Evolutionary conservation across 2,888 invertebrate genomes (phyloP).

Genomic region (Subacronicta megacephala): DNA sequence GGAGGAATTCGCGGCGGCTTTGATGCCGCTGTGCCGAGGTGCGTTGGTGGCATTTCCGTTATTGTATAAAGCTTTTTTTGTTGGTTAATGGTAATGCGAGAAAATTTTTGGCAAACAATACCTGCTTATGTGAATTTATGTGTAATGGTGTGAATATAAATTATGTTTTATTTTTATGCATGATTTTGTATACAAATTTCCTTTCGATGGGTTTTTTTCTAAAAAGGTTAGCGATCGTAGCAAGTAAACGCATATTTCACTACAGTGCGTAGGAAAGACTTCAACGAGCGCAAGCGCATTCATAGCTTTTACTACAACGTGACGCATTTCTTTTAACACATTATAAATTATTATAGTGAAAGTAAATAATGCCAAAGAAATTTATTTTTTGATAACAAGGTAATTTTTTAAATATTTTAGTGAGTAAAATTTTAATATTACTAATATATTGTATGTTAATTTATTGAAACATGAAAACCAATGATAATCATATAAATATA

Average conservation of each 20-base stretch:
- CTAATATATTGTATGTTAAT: too few species aligned
- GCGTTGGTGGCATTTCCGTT: slow-evolving; percentile 87
- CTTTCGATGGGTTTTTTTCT: background rate
- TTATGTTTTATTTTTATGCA: slow-evolving; percentile 17
- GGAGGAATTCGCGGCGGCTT: slow-evolving; percentile 83
- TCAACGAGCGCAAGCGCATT: slow-evolving; percentile 73
- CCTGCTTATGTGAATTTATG: slow-evolving; percentile 32
- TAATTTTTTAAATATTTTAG: too few species aligned
- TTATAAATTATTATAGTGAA: too few species aligned
- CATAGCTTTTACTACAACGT: background rate
- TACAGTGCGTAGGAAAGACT: slow-evolving; percentile 68
- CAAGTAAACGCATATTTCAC: slow-evolving; percentile 5
- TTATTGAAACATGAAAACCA: too few species aligned
- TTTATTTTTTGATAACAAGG: too few species aligned
- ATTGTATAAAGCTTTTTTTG: slow-evolving; percentile 68
- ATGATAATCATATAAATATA: too few species aligned
- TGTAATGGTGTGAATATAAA: slow-evolving; percentile 39
- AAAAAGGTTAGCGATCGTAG: background rate
- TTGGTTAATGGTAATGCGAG: slow-evolving; percentile 45
- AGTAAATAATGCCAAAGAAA: too few species aligned
- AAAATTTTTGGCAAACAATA: slow-evolving; percentile 48
- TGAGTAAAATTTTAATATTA: too few species aligned
- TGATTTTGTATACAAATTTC: slow-evolving; percentile 5
- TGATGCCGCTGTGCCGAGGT: slow-evolving; percentile 71
- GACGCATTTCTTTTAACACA: too few species aligned